A percentile compares a stretch with the other conserved stretches of the same genome.
These are phyloP conservation scores for Parazoanthus darwini DNA, from an alignment of 92 coral and sea anemone species.

Conservation along the genomic window DNA sequence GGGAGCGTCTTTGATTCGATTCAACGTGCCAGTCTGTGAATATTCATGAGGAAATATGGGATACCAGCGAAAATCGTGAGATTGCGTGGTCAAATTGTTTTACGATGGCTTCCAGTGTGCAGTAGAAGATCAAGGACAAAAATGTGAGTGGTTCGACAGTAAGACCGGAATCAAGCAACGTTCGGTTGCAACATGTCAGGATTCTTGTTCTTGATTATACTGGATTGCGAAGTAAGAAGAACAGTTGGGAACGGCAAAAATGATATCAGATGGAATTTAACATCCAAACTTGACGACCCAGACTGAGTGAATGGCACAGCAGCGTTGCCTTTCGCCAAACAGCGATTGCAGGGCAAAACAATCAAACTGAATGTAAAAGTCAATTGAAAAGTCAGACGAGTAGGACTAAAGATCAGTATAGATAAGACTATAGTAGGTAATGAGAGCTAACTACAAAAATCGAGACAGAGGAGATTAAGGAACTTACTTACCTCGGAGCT, in stretches of 20 bases:
- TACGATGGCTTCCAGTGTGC: constrained; percentile 13
- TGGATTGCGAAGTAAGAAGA: constrained; percentile 45
- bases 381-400: constrained; percentile 19
- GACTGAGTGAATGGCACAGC: too few species aligned
- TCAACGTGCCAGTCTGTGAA: constrained; percentile 43
- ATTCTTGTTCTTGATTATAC: constrained; percentile 35
- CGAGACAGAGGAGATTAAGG: constrained; percentile 34
- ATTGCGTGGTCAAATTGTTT: constrained; percentile 19
- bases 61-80: constrained; percentile 39
- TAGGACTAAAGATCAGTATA: constrained; percentile 26
- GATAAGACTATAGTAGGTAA: constrained; percentile 7
- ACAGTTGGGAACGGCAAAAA: constrained; percentile 45
- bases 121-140: constrained; percentile 40
- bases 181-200: constrained; percentile 41
- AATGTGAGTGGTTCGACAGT: constrained; percentile 34
- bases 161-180: constrained; percentile 34
- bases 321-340: constrained; percentile 8
- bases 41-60: constrained; percentile 42
- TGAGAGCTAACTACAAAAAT: constrained; percentile 25
- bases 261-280: constrained; percentile 50
- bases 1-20: constrained; percentile 45
- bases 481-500: constrained; percentile 39
- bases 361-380: background rate
- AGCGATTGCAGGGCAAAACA: constrained; percentile 39
- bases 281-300: constrained; percentile 42